Evolutionary conservation across 23 tunicate genomes (phyloP).

Genomic region (Ciona savignyi): DNA sequence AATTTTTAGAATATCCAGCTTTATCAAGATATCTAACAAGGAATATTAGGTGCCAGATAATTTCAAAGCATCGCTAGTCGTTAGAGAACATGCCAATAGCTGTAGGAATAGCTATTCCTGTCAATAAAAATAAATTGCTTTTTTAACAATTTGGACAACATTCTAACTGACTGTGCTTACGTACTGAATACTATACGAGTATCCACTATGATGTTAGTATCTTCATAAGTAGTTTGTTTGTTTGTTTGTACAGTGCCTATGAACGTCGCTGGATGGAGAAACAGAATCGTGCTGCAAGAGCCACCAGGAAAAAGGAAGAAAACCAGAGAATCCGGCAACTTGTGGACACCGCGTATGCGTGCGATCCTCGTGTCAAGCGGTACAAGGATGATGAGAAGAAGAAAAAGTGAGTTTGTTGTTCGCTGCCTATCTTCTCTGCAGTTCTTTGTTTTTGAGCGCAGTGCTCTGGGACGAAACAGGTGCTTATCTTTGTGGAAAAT

Average conservation of each 20-base stretch:
- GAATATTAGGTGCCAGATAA: too few relatives aligned
- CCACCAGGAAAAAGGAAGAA: conserved; percentile 87
- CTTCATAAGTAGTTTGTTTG: background rate
- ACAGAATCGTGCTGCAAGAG: conserved; percentile 77
- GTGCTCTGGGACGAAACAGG: too few relatives aligned
- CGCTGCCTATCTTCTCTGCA: too few relatives aligned
- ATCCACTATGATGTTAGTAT: too few relatives aligned
- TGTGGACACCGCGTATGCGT: conserved; percentile 90
- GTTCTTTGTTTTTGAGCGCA: too few relatives aligned
- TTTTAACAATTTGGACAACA: background rate
- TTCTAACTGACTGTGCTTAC: too few relatives aligned
- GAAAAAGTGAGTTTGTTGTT: conserved; percentile 58
- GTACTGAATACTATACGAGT: too few relatives aligned
- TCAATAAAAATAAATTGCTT: background rate
- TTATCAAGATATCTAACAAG: too few relatives aligned
- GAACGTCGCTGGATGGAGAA: conserved; percentile 97
- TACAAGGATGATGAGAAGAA: conserved; percentile 72
- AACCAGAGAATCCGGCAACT: conserved; percentile 79
- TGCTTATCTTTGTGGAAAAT: too few relatives aligned
- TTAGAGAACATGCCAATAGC: background rate
- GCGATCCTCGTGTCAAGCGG: conserved; percentile 79
- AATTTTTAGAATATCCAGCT: too few relatives aligned
- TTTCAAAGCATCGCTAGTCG: too few relatives aligned
- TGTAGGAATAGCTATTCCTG: background rate
- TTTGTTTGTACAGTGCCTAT: conserved; percentile 33